Conservation (phyloP, 2,888 invertebrate species). For the Drosophila peninsularis region DNA sequence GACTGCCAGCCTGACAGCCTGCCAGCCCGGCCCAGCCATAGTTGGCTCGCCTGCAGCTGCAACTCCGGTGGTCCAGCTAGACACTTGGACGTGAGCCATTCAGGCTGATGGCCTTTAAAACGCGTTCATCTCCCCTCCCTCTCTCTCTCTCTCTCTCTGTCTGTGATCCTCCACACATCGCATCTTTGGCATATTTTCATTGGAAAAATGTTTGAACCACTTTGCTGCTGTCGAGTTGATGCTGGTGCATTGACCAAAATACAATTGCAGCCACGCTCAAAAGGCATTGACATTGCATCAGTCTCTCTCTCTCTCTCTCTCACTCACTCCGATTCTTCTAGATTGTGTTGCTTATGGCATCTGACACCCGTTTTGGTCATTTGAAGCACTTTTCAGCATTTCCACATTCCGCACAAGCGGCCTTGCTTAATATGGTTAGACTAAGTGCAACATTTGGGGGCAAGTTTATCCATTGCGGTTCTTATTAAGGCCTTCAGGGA, state of each 20-base stretch:
- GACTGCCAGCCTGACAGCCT: neutral
- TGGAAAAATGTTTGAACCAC: constrained; percentile 71
- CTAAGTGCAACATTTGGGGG: constrained; percentile 15
- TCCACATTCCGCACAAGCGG: constrained; percentile 61
- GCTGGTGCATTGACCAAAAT: constrained; percentile 71
- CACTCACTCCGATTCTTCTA: constrained; percentile 25
- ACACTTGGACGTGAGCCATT: constrained; percentile 56
- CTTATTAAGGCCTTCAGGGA: constrained; percentile 29
- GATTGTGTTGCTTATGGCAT: constrained; percentile 46
- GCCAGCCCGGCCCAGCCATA: constrained; percentile 13
- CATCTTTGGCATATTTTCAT: constrained; percentile 68
- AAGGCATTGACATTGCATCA: constrained; percentile 61
- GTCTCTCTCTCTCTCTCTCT: neutral
- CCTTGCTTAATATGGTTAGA: constrained; percentile 62
- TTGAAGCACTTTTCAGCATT: constrained; percentile 30
- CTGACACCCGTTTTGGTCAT: constrained; percentile 40
- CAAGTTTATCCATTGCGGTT: constrained; percentile 23
- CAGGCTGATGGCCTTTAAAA: constrained; percentile 56
- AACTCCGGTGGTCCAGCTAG: constrained; percentile 68
- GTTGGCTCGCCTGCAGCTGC: constrained; percentile 53
- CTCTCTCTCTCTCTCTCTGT: neutral
- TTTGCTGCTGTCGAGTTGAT: constrained; percentile 33
- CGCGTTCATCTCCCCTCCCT: constrained; percentile 48
- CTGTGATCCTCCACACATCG: constrained; percentile 38
- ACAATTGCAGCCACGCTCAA: constrained; percentile 62